Evolutionary conservation across 2,113 vertebrate species (phyloP).

Genomic region (Acrocephalus kingi): DNA sequence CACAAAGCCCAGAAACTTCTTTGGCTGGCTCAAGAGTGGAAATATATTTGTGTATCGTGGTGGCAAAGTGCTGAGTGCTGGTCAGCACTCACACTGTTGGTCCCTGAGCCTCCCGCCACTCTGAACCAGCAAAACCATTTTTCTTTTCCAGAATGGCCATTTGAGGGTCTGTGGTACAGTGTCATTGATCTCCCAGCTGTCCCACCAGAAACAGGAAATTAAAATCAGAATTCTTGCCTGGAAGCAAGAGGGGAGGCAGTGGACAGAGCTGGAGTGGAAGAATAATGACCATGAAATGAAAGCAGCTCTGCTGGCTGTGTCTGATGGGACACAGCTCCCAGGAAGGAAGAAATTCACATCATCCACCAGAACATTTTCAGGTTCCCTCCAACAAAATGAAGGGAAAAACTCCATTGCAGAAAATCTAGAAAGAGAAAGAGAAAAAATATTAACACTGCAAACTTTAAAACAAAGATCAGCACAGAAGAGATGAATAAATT

Average conservation of each 20-base stretch:
- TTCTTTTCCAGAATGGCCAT: neutral
- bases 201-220: neutral
- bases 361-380: neutral
- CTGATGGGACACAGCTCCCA: neutral
- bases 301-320: neutral
- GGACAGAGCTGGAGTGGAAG: neutral
- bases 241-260: neutral
- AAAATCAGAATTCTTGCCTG: neutral
- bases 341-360: neutral
- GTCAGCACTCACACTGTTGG: neutral
- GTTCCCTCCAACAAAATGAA: neutral
- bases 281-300: neutral
- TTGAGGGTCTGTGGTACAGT: fast-evolving
- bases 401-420: neutral
- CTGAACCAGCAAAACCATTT: neutral
- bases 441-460: neutral
- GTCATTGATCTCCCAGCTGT: neutral
- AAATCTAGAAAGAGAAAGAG: neutral
- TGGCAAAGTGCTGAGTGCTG: neutral
- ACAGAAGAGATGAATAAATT: neutral
- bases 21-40: neutral
- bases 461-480: neutral
- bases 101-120: neutral
- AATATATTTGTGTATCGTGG: neutral
- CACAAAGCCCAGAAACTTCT: neutral